Evolutionary conservation across 2,113 vertebrate species (phyloP), one percentile per base, ranked within the genome.

Genomic region (Tapirus terrestris): DNA sequence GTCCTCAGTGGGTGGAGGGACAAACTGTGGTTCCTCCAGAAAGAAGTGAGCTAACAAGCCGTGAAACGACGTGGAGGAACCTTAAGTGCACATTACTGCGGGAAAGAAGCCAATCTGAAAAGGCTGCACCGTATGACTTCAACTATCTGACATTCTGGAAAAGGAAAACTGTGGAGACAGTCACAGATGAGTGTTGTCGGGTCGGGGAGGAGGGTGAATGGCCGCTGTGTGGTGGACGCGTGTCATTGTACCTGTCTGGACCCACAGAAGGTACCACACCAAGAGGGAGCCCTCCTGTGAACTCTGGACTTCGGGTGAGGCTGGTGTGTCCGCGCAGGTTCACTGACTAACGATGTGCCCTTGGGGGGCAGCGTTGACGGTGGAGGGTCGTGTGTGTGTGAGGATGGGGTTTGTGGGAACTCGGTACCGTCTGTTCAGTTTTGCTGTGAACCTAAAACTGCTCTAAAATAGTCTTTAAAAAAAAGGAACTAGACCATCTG

Each of bases 201-300:
- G 10, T 0, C 39, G 17, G 4, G 9, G 10, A 36, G 48, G 0
- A 1, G 20, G 25, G 43, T 1, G 10, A 14, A 2, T 0, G 0
- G 33, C 53, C 1, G 3, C 51, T 53, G 51, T 53, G 51, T 53
- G 51, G 51, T 53, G 51, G 51, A 53, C 8, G 11, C 67, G 5
- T 0, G 5, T 11, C 56, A 0, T 2, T 4, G 0, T 2, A 9
- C 56, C 11, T 18, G n/a, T 67, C 77, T 43, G 27, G 0, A 20
- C 70, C 45, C 27, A 1, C 3, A 3, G 43, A 16, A 9, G 4
- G 36, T 17, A 8, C 48, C 1, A 7, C 43, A 0, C 23, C 8
- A 4, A 39, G 63, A 17, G 6, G 3, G 83, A 3, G 7, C 51
- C 63, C 51, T 8, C 5, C 3, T 0, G 10, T 25, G 6, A 6